phyloP scores from a whole-genome alignment of 2,888 invertebrate genomes.

The Neria commutata region DNA sequence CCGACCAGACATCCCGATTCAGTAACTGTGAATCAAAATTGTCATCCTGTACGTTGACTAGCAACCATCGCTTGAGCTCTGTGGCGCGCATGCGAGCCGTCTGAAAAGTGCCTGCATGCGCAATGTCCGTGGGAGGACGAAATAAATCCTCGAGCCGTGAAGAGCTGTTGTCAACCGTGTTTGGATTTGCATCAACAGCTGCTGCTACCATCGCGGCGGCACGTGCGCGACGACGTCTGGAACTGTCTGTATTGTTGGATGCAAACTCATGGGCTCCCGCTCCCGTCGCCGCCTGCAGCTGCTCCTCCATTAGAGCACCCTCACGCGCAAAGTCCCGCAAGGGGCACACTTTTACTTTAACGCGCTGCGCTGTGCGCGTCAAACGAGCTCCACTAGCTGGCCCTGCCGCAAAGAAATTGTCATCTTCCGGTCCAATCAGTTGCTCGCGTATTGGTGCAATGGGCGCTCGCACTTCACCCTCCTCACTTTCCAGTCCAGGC shows the following conservation, averaged over 20 bases:
- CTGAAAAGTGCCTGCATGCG: slow-evolving; percentile 68
- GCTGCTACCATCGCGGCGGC: slow-evolving; percentile 43
- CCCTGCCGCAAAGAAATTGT: slow-evolving; percentile 54
- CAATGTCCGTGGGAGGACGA: slow-evolving; percentile 71
- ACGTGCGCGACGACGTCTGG: slow-evolving; percentile 37
- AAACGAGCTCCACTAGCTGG: slow-evolving; percentile 31
- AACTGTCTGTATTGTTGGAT: not conserved
- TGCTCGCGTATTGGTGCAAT: slow-evolving; percentile 60
- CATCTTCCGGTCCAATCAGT: slow-evolving; percentile 57
- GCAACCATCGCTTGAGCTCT: slow-evolving; percentile 68
- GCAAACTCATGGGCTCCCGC: slow-evolving; percentile 19
- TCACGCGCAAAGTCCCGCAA: slow-evolving; percentile 59
- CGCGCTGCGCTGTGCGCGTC: slow-evolving; percentile 41
- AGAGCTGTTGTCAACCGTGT: slow-evolving; percentile 48
- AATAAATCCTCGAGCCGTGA: slow-evolving; percentile 71
- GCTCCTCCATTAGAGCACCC: slow-evolving; percentile 58
- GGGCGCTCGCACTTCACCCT: slow-evolving; percentile 57
- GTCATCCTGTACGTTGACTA: slow-evolving; percentile 74
- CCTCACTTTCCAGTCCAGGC: slow-evolving; percentile 34
- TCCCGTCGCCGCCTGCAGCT: slow-evolving; percentile 45
- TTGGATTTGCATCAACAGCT: slow-evolving; percentile 33
- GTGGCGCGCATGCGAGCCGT: slow-evolving; percentile 66
- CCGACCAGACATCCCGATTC: slow-evolving; percentile 75
- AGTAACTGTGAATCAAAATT: slow-evolving; percentile 73
- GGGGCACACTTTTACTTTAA: slow-evolving; percentile 56